These are phyloP conservation scores for Chiloscyllium punctatum DNA, from an alignment of 2,797 vertebrate genomes.

Conservation along the genomic window DNA sequence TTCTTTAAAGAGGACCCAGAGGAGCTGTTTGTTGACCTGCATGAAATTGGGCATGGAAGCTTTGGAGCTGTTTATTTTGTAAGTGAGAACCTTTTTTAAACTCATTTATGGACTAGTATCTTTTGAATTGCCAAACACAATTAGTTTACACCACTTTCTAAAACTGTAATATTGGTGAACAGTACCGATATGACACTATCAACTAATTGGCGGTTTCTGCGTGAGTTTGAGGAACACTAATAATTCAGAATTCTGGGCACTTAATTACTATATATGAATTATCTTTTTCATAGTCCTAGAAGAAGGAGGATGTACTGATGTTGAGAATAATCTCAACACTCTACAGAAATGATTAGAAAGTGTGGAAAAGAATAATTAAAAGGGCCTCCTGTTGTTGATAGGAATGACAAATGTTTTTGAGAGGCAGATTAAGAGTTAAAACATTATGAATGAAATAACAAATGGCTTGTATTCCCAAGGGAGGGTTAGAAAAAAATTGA, in stretches of 20 bases:
- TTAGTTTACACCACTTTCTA: too few species aligned
- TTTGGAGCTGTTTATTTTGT: conserved; percentile 98
- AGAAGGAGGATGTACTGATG: neutral
- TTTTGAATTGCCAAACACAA: neutral
- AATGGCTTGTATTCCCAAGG: neutral
- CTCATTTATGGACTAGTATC: neutral
- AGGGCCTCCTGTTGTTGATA: neutral
- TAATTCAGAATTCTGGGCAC: neutral
- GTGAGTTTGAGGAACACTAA: neutral
- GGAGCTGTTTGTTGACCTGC: conserved; percentile 90
- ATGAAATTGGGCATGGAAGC: conserved; percentile 98
- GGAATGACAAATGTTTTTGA: too few species aligned
- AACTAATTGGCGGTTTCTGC: neutral
- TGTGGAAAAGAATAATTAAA: neutral
- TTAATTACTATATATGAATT: too few species aligned
- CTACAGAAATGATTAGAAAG: neutral
- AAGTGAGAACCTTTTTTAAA: conserved; percentile 54
- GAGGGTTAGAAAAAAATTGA: too few species aligned
- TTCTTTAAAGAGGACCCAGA: conserved; percentile 97
- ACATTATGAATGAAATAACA: neutral
- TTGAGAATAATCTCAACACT: neutral
- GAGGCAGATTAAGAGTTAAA: neutral
- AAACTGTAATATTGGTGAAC: too few species aligned
- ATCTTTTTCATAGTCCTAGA: neutral
- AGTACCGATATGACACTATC: neutral